Conservation (phyloP, 1,140 invertebrate species). For the Drosophila triauraria region DNA sequence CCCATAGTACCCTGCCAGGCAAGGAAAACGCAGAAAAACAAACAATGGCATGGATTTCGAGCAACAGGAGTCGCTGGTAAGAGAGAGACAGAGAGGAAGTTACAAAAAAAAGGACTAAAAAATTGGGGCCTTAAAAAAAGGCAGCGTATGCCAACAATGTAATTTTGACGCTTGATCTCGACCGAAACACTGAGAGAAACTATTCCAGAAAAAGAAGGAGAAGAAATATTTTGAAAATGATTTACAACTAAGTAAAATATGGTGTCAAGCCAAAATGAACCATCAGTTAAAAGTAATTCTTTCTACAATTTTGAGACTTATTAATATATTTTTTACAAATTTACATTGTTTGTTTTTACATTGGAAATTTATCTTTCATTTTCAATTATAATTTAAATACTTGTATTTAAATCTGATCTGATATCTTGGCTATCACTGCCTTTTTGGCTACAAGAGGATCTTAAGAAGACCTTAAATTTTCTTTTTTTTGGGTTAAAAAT, state of each 20-base stretch:
- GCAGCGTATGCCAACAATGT: conserved; percentile 81
- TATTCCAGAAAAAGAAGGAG: background rate
- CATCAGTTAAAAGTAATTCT: too few species aligned
- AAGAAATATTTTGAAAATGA: too few species aligned
- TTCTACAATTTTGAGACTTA: too few species aligned
- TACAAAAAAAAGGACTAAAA: conserved; percentile 1
- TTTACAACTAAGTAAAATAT: too few species aligned
- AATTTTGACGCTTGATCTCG: conserved; percentile 82
- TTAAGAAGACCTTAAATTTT: too few species aligned
- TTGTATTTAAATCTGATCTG: background rate
- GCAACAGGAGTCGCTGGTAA: conserved; percentile 67
- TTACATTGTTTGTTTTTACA: too few species aligned
- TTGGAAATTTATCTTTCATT: background rate
- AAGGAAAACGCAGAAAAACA: conserved; percentile 27
- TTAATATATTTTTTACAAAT: too few species aligned
- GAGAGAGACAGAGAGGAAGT: background rate
- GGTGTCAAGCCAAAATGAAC: too few species aligned
- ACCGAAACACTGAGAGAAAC: conserved; percentile 2
- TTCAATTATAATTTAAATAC: background rate
- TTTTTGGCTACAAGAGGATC: too few species aligned
- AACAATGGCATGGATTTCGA: conserved; percentile 70
- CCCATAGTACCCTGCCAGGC: too few species aligned
- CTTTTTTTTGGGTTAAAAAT: too few species aligned
- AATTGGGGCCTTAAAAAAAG: conserved; percentile 25
- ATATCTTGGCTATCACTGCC: too few species aligned